Conservation (phyloP, 2,888 invertebrate genomes). For the Anoncus sp. region DNA sequence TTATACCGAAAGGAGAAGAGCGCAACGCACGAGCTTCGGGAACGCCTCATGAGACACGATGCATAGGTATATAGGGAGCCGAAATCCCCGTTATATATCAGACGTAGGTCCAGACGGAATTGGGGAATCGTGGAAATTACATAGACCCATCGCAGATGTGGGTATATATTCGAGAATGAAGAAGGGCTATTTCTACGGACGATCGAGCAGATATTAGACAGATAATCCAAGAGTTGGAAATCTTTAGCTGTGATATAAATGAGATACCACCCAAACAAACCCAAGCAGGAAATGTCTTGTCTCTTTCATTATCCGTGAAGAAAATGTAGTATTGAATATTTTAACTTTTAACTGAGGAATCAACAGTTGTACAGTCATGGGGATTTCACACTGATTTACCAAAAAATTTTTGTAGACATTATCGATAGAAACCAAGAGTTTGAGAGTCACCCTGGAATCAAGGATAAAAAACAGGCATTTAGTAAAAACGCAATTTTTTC, state of each 20-base stretch:
- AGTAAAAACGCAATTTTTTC: too few relatives aligned
- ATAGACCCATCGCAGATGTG: constrained; percentile 42
- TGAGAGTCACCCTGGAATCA: too few relatives aligned
- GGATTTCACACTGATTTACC: too few relatives aligned
- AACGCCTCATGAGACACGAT: constrained; percentile 49
- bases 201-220: constrained; percentile 21
- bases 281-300: not conserved
- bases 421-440: too few relatives aligned
- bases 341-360: too few relatives aligned
- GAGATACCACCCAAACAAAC: not conserved
- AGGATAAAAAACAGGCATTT: too few relatives aligned
- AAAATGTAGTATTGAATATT: not conserved
- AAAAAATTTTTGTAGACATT: too few relatives aligned
- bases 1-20: constrained; percentile 61
- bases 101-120: constrained; percentile 47
- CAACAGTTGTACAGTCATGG: too few relatives aligned
- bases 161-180: constrained; percentile 24
- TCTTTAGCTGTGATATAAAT: constrained; percentile 18
- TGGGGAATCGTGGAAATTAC: constrained; percentile 59
- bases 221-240: constrained; percentile 1
- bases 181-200: constrained; percentile 21
- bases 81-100: constrained; percentile 40
- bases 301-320: not conserved
- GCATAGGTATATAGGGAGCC: constrained; percentile 22
- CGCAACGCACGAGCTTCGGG: constrained; percentile 47